These are phyloP conservation scores for Xyliphius kryptos DNA, from an alignment of 2,113 vertebrate species.

Conservation along the genomic window DNA sequence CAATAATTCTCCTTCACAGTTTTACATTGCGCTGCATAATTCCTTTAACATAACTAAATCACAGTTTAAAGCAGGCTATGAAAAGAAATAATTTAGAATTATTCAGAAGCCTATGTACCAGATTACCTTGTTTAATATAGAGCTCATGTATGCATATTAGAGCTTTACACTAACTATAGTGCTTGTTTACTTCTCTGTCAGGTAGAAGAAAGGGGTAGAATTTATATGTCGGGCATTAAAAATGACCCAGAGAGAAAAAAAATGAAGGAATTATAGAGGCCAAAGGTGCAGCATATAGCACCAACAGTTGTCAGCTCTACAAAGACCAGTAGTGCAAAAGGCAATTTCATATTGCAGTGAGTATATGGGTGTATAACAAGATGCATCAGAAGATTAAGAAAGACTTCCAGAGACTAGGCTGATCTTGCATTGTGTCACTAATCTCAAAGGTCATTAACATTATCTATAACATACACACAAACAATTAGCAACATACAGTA, in stretches of 20 bases:
- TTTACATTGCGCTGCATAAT: slow-evolving; percentile 20
- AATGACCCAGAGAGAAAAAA: slow-evolving; percentile 48
- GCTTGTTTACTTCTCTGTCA: slow-evolving; percentile 53
- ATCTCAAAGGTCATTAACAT: no score
- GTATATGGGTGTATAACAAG: slow-evolving; percentile 59
- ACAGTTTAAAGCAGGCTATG: slow-evolving; percentile 10
- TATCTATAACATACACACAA: no score
- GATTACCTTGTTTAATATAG: slow-evolving; percentile 27
- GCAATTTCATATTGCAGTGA: slow-evolving; percentile 67
- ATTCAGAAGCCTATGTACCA: slow-evolving; percentile 14
- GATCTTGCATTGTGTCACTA: no score
- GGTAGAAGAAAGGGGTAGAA: slow-evolving; percentile 38
- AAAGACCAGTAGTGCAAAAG: slow-evolving; percentile 59
- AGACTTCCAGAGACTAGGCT: no score
- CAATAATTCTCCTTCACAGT: slow-evolving; percentile 26
- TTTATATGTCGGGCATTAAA: slow-evolving; percentile 55
- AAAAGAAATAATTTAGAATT: slow-evolving; percentile 14
- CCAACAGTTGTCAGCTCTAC: slow-evolving; percentile 66
- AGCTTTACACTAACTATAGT: slow-evolving; percentile 3
- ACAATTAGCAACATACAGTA: no score
- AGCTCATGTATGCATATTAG: slow-evolving; percentile 10
- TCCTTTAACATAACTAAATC: slow-evolving; percentile 19
- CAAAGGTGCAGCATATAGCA: slow-evolving; percentile 66
- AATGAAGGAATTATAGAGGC: slow-evolving; percentile 56
- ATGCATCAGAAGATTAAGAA: slow-evolving; percentile 53